Conservation (phyloP, 2,797 vertebrate genomes). For the Limosa lapponica region DNA sequence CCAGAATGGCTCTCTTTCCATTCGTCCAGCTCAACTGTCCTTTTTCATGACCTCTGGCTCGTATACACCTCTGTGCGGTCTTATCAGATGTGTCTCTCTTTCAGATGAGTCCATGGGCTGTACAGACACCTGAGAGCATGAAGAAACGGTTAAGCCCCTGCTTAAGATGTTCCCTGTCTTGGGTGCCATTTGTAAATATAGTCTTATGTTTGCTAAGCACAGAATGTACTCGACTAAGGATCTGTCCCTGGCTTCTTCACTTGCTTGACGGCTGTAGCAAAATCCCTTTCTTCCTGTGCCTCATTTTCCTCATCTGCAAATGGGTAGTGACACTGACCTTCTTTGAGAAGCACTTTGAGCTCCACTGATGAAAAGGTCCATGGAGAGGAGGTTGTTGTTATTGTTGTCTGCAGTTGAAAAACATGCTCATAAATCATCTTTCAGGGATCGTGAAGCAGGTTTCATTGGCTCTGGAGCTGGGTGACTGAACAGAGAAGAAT, state of each 20-base stretch:
- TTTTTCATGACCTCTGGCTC: not conserved
- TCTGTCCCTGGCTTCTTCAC: not conserved
- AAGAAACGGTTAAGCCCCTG: not conserved
- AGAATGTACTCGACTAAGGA: not conserved
- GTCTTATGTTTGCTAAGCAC: not conserved
- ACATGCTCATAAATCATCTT: slow-evolving; percentile 47
- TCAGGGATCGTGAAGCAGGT: not conserved
- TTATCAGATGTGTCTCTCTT: not conserved
- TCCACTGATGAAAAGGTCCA: not conserved
- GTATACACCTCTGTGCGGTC: accelerated
- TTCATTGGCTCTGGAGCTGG: slow-evolving; percentile 36
- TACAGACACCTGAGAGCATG: not conserved
- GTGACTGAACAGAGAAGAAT: slow-evolving; percentile 66
- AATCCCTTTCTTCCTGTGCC: not conserved
- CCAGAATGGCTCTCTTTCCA: not conserved
- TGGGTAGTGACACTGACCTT: not conserved
- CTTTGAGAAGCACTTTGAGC: not conserved
- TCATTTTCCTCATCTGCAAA: not conserved
- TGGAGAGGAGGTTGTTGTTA: slow-evolving; percentile 7
- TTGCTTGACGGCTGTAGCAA: not conserved
- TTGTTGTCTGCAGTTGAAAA: slow-evolving; percentile 55
- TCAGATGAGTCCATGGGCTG: not conserved
- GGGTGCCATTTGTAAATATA: not conserved
- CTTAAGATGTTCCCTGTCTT: not conserved
- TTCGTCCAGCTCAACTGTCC: not conserved